Conservation (phyloP, 2,888 invertebrate species). For the Nebria brevicollis region DNA sequence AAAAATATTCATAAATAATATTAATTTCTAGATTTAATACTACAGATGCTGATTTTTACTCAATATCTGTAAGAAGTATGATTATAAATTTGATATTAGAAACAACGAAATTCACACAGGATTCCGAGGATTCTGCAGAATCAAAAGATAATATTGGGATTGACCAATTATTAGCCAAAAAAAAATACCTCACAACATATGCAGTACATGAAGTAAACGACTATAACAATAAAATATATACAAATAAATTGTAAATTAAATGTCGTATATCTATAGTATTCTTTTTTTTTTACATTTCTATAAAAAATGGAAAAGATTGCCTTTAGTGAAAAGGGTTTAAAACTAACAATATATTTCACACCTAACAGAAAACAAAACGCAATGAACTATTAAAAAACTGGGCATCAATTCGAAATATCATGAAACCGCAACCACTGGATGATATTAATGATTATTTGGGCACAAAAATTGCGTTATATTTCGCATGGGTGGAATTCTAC, state of each 20-base stretch:
- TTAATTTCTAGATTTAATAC: conserved; percentile 66
- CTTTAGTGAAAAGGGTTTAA: neutral
- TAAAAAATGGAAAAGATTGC: too few species aligned
- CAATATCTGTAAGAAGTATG: conserved; percentile 68
- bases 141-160: conserved; percentile 62
- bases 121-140: conserved; percentile 50
- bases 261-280: too few species aligned
- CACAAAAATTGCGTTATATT: conserved; percentile 76
- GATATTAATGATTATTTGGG: conserved; percentile 76
- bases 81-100: conserved; percentile 76
- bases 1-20: too few species aligned
- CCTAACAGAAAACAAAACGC: conserved; percentile 7
- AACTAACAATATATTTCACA: neutral
- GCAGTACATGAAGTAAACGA: conserved; percentile 73
- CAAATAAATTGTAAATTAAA: neutral
- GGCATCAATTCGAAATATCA: conserved; percentile 71
- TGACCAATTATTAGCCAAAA: conserved; percentile 68
- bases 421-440: conserved; percentile 74
- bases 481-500: conserved; percentile 82
- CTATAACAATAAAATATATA: neutral
- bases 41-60: conserved; percentile 70
- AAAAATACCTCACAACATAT: conserved; percentile 71
- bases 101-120: conserved; percentile 68
- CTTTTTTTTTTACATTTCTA: too few species aligned
- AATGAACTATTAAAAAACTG: conserved; percentile 68